Evolutionary conservation across 2,888 invertebrate genomes (phyloP).

Genomic region (Pseudanteris insignis): DNA sequence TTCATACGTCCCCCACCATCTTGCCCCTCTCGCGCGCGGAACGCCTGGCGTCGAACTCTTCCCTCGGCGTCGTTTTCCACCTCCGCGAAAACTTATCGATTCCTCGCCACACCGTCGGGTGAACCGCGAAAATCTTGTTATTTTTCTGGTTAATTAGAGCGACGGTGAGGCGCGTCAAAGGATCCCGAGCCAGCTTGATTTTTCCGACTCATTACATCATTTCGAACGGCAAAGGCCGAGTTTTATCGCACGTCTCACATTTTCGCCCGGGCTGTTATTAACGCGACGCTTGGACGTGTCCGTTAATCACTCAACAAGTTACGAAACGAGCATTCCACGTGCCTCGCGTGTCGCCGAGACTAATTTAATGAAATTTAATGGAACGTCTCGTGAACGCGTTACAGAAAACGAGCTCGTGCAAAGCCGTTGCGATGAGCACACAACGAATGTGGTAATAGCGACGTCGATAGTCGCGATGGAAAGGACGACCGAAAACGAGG

Average conservation of each 20-base stretch:
- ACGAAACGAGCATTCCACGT: slow-evolving; percentile 41
- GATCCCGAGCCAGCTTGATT: slow-evolving; percentile 54
- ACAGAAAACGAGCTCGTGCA: slow-evolving; percentile 1
- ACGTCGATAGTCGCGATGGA: not conserved
- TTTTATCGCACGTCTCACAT: no score
- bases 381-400: slow-evolving; percentile 34
- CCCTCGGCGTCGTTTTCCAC: slow-evolving; percentile 24
- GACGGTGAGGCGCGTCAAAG: slow-evolving; percentile 48
- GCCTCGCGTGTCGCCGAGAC: slow-evolving; percentile 40
- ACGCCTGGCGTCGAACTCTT: slow-evolving; percentile 33
- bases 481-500: not conserved
- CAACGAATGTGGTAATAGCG: not conserved
- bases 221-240: slow-evolving; percentile 50
- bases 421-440: not conserved
- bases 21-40: slow-evolving; percentile 47
- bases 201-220: slow-evolving; percentile 63
- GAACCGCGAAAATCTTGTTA: slow-evolving; percentile 60
- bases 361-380: slow-evolving; percentile 44
- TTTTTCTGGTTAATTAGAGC: slow-evolving; percentile 64
- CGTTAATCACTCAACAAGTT: slow-evolving; percentile 45
- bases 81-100: slow-evolving; percentile 36
- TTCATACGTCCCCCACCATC: no score
- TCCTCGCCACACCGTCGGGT: slow-evolving; percentile 31
- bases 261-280: slow-evolving; percentile 37
- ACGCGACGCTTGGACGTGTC: slow-evolving; percentile 29